These are phyloP conservation scores for Fratercula arctica DNA, from an alignment of 2,797 vertebrate species.

Conservation along the genomic window DNA sequence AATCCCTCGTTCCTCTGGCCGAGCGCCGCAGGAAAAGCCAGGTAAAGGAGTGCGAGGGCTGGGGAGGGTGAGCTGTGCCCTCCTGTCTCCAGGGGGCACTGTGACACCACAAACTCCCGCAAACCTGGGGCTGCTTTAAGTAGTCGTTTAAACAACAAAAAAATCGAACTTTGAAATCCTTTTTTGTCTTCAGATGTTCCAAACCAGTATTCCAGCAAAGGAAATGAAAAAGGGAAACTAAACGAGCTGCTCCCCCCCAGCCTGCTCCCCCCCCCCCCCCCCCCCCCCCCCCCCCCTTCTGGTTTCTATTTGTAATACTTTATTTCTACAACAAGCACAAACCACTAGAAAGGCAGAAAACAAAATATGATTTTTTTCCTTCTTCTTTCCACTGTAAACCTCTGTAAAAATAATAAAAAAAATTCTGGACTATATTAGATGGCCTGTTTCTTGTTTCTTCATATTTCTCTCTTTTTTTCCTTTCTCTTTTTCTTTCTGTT, in stretches of 20 bases:
- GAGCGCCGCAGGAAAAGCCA: not conserved
- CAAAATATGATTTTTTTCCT: constrained; percentile 16
- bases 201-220: constrained; percentile 53
- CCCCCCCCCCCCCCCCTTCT: not conserved
- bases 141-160: not conserved
- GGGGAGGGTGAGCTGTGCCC: no score
- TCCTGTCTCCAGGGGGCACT: constrained; percentile 62
- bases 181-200: constrained; percentile 58
- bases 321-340: constrained; percentile 54
- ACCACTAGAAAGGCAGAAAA: constrained; percentile 50
- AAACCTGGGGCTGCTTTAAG: not conserved
- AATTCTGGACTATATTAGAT: not conserved
- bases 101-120: constrained; percentile 10
- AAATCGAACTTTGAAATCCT: not conserved
- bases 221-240: constrained; percentile 65
- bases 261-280: not conserved
- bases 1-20: not conserved
- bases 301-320: constrained; percentile 42
- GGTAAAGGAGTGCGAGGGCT: not conserved
- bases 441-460: constrained; percentile 8
- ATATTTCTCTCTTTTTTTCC: not conserved
- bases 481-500: not conserved
- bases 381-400: not conserved
- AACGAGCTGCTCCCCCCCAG: not conserved
- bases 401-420: constrained; percentile 11